phyloP scores from a whole-genome alignment of 2,888 invertebrate species.

The Salpingus planirostris region DNA sequence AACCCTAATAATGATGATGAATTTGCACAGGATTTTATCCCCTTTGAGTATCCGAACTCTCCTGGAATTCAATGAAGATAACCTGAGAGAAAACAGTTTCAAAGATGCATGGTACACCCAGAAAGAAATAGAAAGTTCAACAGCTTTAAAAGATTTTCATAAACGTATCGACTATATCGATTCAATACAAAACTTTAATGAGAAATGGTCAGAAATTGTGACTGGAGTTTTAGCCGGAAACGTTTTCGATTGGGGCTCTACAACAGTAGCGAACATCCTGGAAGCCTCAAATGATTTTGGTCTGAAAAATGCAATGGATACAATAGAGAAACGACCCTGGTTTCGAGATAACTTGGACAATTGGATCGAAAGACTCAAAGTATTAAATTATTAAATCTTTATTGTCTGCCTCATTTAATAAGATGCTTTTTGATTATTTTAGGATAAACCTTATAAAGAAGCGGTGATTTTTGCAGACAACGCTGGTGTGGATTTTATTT shows the following conservation, averaged over 20 bases:
- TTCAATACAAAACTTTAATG: conserved; percentile 49
- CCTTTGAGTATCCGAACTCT: conserved; percentile 82
- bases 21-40: conserved; percentile 41
- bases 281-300: conserved; percentile 64
- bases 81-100: conserved; percentile 83
- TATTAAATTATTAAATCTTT: no score
- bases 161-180: conserved; percentile 62
- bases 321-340: conserved; percentile 88
- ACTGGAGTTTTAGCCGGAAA: conserved; percentile 72
- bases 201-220: conserved; percentile 56
- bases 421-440: no score
- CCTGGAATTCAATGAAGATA: conserved; percentile 86
- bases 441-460: conserved; percentile 64
- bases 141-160: conserved; percentile 63
- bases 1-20: not conserved
- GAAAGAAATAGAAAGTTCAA: conserved; percentile 79
- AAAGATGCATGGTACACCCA: conserved; percentile 80
- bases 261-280: conserved; percentile 77
- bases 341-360: conserved; percentile 76
- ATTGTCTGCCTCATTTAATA: no score
- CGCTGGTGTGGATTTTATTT: conserved; percentile 87
- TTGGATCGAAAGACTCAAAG: conserved; percentile 68
- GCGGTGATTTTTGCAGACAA: conserved; percentile 94
- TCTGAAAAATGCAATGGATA: conserved; percentile 70
- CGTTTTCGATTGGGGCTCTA: conserved; percentile 97